Base-by-base conservation (phyloP, 2,113 vertebrate species). In the Rhegmatorhina hoffmannsi region DNA sequence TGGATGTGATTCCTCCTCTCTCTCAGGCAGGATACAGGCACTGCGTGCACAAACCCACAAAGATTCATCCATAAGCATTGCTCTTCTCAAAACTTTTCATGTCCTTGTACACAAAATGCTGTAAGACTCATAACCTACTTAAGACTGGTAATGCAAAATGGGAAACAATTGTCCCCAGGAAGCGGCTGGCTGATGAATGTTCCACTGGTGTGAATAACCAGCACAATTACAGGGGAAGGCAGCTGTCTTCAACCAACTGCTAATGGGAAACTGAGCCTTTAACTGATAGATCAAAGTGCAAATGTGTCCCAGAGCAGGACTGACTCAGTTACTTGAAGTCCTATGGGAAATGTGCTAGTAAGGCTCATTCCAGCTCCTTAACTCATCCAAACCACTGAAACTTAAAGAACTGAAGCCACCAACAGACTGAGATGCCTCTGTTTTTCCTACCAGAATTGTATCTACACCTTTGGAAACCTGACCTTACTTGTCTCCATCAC, bases 211-310 rank as follows among this genome's bases (percentile, higher is more conserved):
- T 84, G 84, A 95, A 92, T 89, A 94, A 89, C 77, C 80, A 84
- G 90, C 79, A 92, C 69, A 79, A 94, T 95, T 92, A 95, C 82
- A 95, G 79, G 83, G 79, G 77, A 93, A 95, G 59, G 17, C 79
- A 78, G 74, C 60, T 50, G n/a, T 92, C 89, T 84, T 93, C 62
- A 31, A 40, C 13, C 15, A 89, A 84, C 84, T 56, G 29, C 52
- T 76, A 84, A 90, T 87, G 75, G 85, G 87, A 84, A 84, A 64
- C 34, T 34, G 86, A 91, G 56, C 28, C 46, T 78, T 93, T 79
- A 89, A 81, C 88, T 94, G 87, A 59, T 95, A 92, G 92, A 97
- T 97, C 96, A 97, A 92, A 95, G 59, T 9, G 64, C 0, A 15
- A 79, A 69, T 67, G 59, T 63, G 66, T 93, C 92, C 83, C 53